Evolutionary conservation across 2,797 vertebrate genomes (phyloP).

Genomic region (Meda fulgida): DNA sequence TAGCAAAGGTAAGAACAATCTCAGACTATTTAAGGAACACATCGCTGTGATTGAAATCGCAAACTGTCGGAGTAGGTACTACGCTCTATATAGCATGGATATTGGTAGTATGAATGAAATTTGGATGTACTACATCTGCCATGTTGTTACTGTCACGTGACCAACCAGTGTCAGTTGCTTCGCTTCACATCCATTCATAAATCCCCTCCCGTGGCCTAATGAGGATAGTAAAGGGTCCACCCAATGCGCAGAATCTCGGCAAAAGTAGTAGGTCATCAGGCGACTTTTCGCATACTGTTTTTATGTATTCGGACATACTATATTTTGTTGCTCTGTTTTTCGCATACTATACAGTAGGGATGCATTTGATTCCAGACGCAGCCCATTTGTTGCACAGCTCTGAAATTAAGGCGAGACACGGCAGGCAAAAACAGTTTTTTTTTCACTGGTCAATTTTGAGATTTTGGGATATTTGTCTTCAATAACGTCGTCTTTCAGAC

Average conservation of each 20-base stretch:
- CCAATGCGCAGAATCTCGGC: background rate
- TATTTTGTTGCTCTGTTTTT: background rate
- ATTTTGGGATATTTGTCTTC: too few species aligned
- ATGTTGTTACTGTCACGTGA: background rate
- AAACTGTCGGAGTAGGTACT: too few species aligned
- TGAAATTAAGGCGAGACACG: too few species aligned
- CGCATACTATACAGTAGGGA: background rate
- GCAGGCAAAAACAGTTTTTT: too few species aligned
- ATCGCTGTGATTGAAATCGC: background rate
- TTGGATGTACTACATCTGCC: background rate
- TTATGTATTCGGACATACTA: background rate
- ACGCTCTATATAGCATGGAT: background rate
- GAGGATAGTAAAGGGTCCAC: background rate
- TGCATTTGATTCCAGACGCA: background rate
- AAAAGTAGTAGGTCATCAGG: background rate
- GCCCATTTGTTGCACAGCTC: background rate
- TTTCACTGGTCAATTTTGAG: too few species aligned
- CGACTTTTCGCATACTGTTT: background rate
- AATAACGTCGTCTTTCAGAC: too few species aligned
- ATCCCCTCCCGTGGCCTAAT: background rate
- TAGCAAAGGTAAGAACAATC: conserved; percentile 3
- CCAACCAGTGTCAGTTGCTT: too few species aligned
- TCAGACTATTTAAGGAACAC: background rate
- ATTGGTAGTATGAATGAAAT: background rate
- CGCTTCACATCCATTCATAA: background rate